phyloP scores from a whole-genome alignment of 2,888 invertebrate genomes.

The Stictocephala bisonia region DNA sequence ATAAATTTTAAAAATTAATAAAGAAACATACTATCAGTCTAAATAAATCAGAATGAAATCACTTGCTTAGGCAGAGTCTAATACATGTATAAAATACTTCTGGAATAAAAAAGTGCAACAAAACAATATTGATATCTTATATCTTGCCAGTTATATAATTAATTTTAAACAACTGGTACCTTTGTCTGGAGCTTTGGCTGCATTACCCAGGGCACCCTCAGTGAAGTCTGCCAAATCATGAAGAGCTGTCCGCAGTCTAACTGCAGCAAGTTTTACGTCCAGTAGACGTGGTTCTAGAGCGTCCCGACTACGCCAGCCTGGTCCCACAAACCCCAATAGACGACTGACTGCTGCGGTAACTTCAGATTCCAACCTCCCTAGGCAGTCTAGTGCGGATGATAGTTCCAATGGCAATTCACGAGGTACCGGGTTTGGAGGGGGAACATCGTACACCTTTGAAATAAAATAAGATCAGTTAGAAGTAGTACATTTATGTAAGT shows the following conservation, averaged over 20 bases:
- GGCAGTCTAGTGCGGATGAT: constrained; percentile 79
- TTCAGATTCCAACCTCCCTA: constrained; percentile 81
- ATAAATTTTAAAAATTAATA: too few relatives aligned
- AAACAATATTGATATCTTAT: too few relatives aligned
- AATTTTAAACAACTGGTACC: constrained; percentile 63
- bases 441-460: constrained; percentile 75
- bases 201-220: constrained; percentile 89
- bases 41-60: too few relatives aligned
- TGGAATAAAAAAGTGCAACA: too few relatives aligned
- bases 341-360: constrained; percentile 85
- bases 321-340: constrained; percentile 80
- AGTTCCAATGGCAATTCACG: constrained; percentile 80
- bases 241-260: constrained; percentile 80
- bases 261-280: constrained; percentile 85
- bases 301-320: constrained; percentile 83
- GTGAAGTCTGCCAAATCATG: constrained; percentile 91
- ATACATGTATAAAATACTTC: too few relatives aligned
- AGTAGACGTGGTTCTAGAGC: constrained; percentile 81
- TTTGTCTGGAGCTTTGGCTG: constrained; percentile 84
- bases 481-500: too few relatives aligned
- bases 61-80: too few relatives aligned
- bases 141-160: background rate
- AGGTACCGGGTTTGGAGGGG: constrained; percentile 64
- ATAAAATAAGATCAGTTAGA: too few relatives aligned
- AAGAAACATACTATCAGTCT: too few relatives aligned